Evolutionary conservation across 2,797 vertebrate genomes (phyloP).

Genomic region (Phyllotis vaccarum): DNA sequence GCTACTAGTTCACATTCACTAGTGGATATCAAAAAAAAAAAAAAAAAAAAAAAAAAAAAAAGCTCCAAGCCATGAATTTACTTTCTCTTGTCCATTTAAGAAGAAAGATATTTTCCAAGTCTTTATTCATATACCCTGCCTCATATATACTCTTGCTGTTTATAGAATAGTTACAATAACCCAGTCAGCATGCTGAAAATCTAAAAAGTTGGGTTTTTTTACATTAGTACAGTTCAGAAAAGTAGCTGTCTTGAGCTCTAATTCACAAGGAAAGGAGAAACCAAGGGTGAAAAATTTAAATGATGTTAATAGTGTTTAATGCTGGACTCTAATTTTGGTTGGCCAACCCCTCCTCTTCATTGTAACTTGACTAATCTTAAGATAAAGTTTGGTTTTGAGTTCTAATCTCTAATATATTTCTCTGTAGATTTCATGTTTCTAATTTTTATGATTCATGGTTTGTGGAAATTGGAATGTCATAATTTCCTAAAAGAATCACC

Average conservation of each 20-base stretch:
- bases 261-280: not conserved
- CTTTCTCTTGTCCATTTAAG: not conserved
- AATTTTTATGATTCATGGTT: conserved; percentile 41
- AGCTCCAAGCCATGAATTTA: not conserved
- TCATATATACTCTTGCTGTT: not conserved
- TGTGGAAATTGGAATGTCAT: conserved; percentile 24
- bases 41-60: too few relatives aligned
- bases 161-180: not conserved
- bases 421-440: not conserved
- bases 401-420: not conserved
- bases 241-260: not conserved
- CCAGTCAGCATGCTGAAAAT: not conserved
- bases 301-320: not conserved
- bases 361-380: not conserved
- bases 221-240: not conserved
- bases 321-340: not conserved
- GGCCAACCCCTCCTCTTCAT: not conserved
- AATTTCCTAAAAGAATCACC: conserved; percentile 60
- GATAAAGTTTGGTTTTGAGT: not conserved
- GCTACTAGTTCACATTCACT: not conserved
- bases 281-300: not conserved
- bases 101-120: not conserved
- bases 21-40: not conserved
- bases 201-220: not conserved
- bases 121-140: not conserved